Base-by-base conservation (phyloP, 2,113 vertebrate species). In the Kryptolebias marmoratus region DNA sequence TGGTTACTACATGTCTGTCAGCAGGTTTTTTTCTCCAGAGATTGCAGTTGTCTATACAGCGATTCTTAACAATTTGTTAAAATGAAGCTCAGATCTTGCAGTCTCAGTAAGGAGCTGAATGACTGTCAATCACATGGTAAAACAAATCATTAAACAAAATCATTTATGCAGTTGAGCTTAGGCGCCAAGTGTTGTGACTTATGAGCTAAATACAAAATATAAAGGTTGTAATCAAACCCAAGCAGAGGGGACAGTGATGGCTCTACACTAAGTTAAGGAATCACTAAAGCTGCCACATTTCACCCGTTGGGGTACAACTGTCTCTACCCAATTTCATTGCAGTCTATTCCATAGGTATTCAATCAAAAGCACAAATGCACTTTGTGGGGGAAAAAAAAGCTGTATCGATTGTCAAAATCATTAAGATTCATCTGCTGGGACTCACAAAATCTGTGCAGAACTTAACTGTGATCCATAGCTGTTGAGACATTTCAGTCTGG, bases 81-180 rank as follows among this genome's bases (percentile, higher is more conserved):
- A 36, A 1, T 4, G 7, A 36, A 36, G 32, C 7, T 36, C 7
- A 36, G 32, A 36, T 36, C 32, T 36, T 36, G 15, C 47, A 49
- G 1, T 49, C 16, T 49, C 47, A n/a, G n/a, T 4, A 56, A 36
- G 68, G 59, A 45, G 49, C 75, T 57, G 50, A 73, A 70, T 56
- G 50, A 73, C 42, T 22, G 22, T 22, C 22, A 1, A 22, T 22
- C 22, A 22, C 22, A 42, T 47, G 42, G 58, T 12, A 50, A 47
- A 47, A 47, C 45, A 47, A 47, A 14, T 47, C 2, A 14, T 2
- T 2, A 47, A 4, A 13, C 14, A 22, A 22, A 22, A 22, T 47
- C 14, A 11, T 14, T 16, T 31, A 7, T 32, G 30, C 15, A 6
- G 30, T 3, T 57, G 55, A 57, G 18, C 18, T 32, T 28, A 15